Evolutionary conservation across 2,797 vertebrate genomes (phyloP).

Genomic region (Lagorchestes hirsutus): DNA sequence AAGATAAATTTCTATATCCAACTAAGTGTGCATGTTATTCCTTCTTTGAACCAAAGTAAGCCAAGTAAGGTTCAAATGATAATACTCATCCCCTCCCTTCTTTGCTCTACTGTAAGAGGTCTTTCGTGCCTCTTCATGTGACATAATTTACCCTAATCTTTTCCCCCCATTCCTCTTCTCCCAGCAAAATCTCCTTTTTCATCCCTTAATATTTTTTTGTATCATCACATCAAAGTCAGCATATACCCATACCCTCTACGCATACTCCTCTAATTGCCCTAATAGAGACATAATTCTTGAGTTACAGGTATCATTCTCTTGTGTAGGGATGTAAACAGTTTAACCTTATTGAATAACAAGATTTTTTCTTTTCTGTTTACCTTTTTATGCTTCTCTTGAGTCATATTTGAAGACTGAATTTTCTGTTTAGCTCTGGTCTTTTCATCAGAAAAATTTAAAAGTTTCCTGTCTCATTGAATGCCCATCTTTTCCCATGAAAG

Average conservation of each 20-base stretch:
- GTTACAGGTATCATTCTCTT: no score
- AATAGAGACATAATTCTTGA: no score
- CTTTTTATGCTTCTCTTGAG: background rate
- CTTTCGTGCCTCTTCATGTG: background rate
- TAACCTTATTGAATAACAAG: no score
- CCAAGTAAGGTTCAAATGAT: background rate
- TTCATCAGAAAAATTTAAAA: background rate
- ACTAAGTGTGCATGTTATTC: background rate
- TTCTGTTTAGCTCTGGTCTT: background rate
- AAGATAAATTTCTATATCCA: background rate
- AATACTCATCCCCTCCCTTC: background rate
- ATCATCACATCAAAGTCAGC: background rate
- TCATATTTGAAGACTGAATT: background rate
- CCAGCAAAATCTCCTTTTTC: no score
- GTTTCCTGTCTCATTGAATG: background rate
- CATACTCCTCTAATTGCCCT: no score
- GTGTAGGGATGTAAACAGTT: no score
- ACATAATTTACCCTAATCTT: background rate
- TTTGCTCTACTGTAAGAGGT: background rate
- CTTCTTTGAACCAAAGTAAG: background rate
- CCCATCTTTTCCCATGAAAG: background rate
- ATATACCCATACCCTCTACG: no score
- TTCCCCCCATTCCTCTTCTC: background rate
- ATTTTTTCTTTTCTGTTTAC: background rate
- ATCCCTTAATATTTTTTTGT: background rate